Evolutionary conservation across 1,140 invertebrate species (phyloP).

Genomic region (Sycophila sp.): DNA sequence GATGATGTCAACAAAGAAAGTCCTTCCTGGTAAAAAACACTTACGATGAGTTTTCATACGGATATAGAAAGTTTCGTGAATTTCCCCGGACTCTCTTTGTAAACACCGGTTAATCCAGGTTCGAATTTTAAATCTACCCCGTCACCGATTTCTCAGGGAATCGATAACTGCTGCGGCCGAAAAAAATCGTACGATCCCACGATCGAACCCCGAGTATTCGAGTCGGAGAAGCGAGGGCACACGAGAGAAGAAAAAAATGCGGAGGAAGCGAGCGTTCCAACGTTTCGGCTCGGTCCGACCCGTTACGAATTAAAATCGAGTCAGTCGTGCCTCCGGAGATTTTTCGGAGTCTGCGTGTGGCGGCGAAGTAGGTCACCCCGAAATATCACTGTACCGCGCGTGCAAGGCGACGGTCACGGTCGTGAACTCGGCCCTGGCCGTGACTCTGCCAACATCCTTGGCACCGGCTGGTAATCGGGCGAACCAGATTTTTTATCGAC

Average conservation of each 20-base stretch:
- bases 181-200: no score
- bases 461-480: background rate
- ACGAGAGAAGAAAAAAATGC: no score
- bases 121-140: no score
- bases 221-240: no score
- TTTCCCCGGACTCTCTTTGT: background rate
- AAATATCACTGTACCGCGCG: constrained; percentile 42
- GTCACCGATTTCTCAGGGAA: no score
- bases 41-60: background rate
- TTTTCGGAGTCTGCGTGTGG: background rate
- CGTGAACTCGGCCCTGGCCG: constrained; percentile 2
- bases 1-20: constrained; percentile 2
- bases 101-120: no score
- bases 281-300: no score
- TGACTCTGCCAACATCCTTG: constrained; percentile 17
- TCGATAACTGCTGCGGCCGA: no score
- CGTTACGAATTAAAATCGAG: constrained; percentile 2
- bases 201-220: background rate
- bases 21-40: background rate
- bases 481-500: background rate
- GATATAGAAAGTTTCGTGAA: background rate
- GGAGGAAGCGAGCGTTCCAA: no score
- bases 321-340: background rate
- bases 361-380: constrained; percentile 43
- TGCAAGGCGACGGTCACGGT: constrained; percentile 35